These are phyloP conservation scores for Epistrophella euchroma DNA, from an alignment of 2,888 invertebrate species.

Conservation along the genomic window DNA sequence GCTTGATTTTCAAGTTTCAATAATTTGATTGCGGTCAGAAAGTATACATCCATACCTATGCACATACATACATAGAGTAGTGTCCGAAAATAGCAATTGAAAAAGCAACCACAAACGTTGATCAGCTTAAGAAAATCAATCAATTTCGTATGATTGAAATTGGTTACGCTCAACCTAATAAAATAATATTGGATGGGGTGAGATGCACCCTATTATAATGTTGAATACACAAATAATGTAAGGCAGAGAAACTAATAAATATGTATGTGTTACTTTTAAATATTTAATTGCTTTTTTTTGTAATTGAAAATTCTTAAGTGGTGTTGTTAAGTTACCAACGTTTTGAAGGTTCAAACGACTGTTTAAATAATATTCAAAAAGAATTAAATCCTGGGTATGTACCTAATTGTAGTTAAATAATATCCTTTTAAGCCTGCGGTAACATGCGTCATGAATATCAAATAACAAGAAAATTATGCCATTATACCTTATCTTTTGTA, in stretches of 20 bases:
- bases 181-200: not conserved
- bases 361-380: not conserved
- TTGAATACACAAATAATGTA: not conserved
- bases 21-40: conserved; percentile 31
- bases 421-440: not conserved
- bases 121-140: conserved; percentile 40
- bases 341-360: not conserved
- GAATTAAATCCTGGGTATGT: not conserved
- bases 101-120: conserved; percentile 17
- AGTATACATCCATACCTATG: not conserved
- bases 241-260: not conserved
- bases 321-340: not conserved
- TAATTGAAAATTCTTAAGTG: not conserved
- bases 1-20: conserved; percentile 18
- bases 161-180: conserved; percentile 23
- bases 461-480: conserved; percentile 1
- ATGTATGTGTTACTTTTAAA: not conserved
- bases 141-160: conserved; percentile 31
- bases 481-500: not conserved
- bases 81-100: conserved; percentile 18
- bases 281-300: not conserved
- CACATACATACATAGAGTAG: too few species aligned
- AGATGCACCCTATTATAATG: not conserved
- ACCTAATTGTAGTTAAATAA: conserved; percentile 7
- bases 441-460: conserved; percentile 20